A percentile compares a stretch with the other conserved stretches of the same genome.
Conservation (phyloP, 2,888 invertebrate genomes). For the Lochmaea capreae region DNA sequence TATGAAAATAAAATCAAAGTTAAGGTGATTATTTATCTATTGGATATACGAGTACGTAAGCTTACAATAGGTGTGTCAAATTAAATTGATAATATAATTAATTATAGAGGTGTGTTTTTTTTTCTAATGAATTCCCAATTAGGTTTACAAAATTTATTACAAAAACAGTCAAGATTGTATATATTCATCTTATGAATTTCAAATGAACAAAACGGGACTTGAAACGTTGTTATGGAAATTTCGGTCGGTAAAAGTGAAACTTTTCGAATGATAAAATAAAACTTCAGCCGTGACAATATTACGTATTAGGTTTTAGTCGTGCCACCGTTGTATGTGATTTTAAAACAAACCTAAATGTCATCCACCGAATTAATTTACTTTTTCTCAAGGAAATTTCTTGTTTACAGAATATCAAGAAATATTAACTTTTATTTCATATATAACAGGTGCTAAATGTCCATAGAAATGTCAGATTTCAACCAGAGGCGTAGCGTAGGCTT, state of each 20-base stretch:
- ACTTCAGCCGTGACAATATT: constrained; percentile 11
- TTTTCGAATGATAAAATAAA: neutral
- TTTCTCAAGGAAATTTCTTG: neutral
- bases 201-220: neutral
- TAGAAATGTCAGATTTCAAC: too few relatives aligned
- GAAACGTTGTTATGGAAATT: neutral
- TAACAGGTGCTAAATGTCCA: neutral
- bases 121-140: neutral
- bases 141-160: too few relatives aligned
- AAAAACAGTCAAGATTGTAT: too few relatives aligned
- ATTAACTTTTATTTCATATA: neutral
- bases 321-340: neutral
- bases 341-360: neutral
- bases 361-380: neutral
- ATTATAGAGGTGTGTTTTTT: neutral
- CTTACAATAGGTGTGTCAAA: neutral
- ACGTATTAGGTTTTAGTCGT: neutral
- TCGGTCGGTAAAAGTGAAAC: constrained; percentile 9
- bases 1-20: too few relatives aligned
- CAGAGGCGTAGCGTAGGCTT: too few relatives aligned
- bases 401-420: neutral
- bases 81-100: neutral
- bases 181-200: too few relatives aligned
- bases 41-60: too few relatives aligned
- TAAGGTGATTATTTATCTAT: too few relatives aligned